Base-by-base conservation (phyloP, 2,888 invertebrate genomes). In the Subacronicta megacephala region DNA sequence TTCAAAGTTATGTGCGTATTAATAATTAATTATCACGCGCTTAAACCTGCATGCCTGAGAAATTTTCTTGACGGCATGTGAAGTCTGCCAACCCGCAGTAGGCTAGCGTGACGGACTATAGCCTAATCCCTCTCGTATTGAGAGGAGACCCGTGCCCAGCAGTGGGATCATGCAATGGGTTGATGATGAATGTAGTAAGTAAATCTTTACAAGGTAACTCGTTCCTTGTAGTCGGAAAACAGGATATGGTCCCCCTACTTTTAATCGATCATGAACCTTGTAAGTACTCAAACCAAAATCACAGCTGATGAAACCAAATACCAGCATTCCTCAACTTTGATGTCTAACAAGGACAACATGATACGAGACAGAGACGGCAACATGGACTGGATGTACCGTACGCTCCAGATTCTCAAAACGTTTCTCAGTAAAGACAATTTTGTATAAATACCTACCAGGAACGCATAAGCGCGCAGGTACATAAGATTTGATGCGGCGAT, bases 361-460 rank as follows among this genome's bases (percentile, higher is more conserved):
- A 69, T 46, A 56, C 23, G 40, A 17, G 71, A 81, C 42, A 55
- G 75, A 66, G 76, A 75, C 12, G 18, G 36, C 16, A 38, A 41
- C 9, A 47, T 35, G 44, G 43, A 65, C 65, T 65, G 60, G 62
- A 71, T 76, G 64, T 83, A 86, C 87, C 86, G 87, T 84, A 78
- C 80, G 85, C 75, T 80, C 84, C 78, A 81, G 77, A 80, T 85
- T 71, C 69, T 67, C 54, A 72, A 72, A 77, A 74, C 67, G 77
- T 76, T 73, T 84, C 84, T 78, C 60, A 74, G 84, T 83, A 82
- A 73, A 80, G 73, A 73, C 76, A 80, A 82, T 84, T 85, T 85
- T 57, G 78, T 76, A 65, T 76, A 65, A 81, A 77, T 80, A 77
- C 71, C 47, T 77, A 80, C 83, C 82, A 77, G 83, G 83, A 79